Conservation (phyloP, 2,113 vertebrate genomes). For the Cichladusa arquata region DNA sequence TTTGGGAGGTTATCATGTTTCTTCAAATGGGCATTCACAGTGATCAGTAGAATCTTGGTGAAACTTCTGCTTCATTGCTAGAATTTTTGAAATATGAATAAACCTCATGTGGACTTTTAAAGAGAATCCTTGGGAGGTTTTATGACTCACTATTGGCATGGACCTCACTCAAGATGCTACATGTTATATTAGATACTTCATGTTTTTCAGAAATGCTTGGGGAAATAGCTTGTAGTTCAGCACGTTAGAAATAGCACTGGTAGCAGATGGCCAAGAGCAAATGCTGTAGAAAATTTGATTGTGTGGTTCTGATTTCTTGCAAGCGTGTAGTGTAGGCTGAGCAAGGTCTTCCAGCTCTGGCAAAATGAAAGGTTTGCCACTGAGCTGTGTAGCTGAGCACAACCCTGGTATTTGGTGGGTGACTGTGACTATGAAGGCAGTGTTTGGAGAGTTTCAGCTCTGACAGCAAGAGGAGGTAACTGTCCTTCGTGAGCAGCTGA, state of each 20-base stretch:
- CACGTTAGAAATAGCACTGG: not conserved
- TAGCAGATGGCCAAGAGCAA: constrained; percentile 14
- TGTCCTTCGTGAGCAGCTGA: not conserved
- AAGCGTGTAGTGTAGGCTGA: not conserved
- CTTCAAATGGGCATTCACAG: not conserved
- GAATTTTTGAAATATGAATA: not conserved
- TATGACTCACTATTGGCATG: not conserved
- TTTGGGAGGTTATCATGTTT: not conserved
- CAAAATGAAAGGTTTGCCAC: not conserved
- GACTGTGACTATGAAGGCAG: not conserved
- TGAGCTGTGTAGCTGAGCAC: not conserved
- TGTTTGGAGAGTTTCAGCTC: not conserved
- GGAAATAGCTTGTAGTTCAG: not conserved
- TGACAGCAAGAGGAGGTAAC: not conserved
- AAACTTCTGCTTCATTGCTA: not conserved
- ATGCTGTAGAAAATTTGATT: not conserved
- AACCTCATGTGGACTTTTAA: not conserved
- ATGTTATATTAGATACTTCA: not conserved
- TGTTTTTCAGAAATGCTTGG: constrained; percentile 11
- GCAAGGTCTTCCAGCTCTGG: not conserved
- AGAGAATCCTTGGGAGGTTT: not conserved
- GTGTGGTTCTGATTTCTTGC: not conserved
- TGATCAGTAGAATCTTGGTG: not conserved
- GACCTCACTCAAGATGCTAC: not conserved
- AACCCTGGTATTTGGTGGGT: not conserved